Conservation (phyloP, 2,888 invertebrate species). For the Helleia helle region DNA sequence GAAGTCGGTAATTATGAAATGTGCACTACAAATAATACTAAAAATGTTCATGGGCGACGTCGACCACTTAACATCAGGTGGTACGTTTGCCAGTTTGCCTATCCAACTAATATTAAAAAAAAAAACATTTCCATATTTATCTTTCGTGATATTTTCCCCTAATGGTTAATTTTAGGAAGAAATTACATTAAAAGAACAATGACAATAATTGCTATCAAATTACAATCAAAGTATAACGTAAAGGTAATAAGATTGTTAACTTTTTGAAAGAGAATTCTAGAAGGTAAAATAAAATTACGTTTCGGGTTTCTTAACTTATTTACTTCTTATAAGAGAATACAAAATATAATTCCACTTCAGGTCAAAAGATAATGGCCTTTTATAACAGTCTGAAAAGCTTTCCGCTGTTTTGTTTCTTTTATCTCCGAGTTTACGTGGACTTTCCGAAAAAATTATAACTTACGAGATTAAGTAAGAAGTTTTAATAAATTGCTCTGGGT, state of each 20-base stretch:
- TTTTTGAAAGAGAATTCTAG: slow-evolving; percentile 38
- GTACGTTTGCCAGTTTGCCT: no score
- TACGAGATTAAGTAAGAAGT: slow-evolving; percentile 66
- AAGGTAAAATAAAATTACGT: slow-evolving; percentile 64
- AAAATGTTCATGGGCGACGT: no score
- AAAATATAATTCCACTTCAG: slow-evolving; percentile 71
- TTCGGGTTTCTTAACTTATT: slow-evolving; percentile 62
- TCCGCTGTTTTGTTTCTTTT: slow-evolving; percentile 72
- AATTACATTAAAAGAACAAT: not conserved
- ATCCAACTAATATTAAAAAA: no score
- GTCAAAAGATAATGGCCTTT: slow-evolving; percentile 70
- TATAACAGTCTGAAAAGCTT: slow-evolving; percentile 71
- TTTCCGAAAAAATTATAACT: slow-evolving; percentile 68
- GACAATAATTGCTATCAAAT: slow-evolving; percentile 2
- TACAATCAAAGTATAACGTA: slow-evolving; percentile 9
- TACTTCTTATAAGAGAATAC: slow-evolving; percentile 64
- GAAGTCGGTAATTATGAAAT: no score
- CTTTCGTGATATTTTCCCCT: no score
- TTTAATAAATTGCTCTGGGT: slow-evolving; percentile 63
- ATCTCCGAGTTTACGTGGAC: slow-evolving; percentile 62
- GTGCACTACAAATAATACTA: no score
- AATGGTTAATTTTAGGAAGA: no score
- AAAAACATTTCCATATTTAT: no score
- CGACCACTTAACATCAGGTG: no score
- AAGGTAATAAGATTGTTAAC: slow-evolving; percentile 27